Percentiles rank a stretch among this genome's conserved stretches.
phyloP scores from a whole-genome alignment of 2,797 vertebrate genomes.

The Vireo griseus region DNA sequence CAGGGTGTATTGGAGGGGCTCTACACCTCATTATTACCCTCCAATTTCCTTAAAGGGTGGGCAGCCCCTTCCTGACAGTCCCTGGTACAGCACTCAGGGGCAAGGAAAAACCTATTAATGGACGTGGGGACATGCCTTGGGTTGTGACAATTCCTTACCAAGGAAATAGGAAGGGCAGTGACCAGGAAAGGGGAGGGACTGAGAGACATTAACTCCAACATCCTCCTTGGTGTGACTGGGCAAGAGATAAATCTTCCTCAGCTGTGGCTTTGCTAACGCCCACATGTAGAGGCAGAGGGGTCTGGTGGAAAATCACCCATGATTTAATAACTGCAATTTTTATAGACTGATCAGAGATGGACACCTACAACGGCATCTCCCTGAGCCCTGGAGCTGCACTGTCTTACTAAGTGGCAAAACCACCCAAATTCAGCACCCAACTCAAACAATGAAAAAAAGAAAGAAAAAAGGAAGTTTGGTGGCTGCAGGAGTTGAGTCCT shows the following conservation, averaged over 20 bases:
- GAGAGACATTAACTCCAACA: accelerated
- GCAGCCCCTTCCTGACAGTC: not conserved
- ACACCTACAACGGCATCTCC: accelerated
- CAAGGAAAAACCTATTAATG: not conserved
- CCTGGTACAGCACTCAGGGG: not conserved
- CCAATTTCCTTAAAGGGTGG: not conserved
- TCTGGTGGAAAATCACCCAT: accelerated
- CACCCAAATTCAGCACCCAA: too few species aligned
- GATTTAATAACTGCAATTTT: not conserved
- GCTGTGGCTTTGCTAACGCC: accelerated
- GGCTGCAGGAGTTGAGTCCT: accelerated
- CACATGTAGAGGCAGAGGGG: accelerated
- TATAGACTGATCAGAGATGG: not conserved
- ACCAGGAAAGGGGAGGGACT: not conserved
- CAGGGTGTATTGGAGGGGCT: slow-evolving; percentile 18
- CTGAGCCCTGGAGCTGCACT: accelerated
- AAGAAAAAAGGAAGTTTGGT: too few species aligned
- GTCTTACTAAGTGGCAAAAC: accelerated
- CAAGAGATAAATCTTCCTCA: not conserved
- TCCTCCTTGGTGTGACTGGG: not conserved
- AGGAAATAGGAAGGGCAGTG: not conserved
- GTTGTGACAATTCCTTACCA: accelerated
- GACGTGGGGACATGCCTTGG: accelerated
- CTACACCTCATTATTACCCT: slow-evolving; percentile 3
- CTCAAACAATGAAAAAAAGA: not conserved